Evolutionary conservation across 2,113 vertebrate species (phyloP), one percentile per base, ranked within the genome.

Genomic region (Takifugu bimaculatus): DNA sequence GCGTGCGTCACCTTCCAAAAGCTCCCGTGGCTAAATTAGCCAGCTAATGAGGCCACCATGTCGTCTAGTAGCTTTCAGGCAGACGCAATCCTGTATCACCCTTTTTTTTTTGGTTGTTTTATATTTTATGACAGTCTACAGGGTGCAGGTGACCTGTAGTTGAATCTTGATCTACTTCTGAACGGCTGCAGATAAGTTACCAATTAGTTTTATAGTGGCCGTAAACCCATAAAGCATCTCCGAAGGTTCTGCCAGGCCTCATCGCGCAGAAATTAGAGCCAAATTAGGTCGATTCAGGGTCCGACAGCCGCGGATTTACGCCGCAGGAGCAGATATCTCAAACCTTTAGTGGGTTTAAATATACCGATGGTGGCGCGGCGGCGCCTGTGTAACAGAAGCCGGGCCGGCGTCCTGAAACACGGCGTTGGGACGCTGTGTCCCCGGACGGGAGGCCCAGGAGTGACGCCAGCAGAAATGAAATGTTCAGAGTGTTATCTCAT

Each of bases 401-500:
- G 70, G 58, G 72, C 29, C 55, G 49, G 66, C 60, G 58, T 50
- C 28, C 39, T 75, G 68, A 83, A 80, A 81, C 68, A 59, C 64
- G 69, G 62, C 70, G 76, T 20, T 52, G 64, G 84, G 74, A 86
- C 72, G 25, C 68, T 54, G 50, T 78, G 84, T 86, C 76, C 74
- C 68, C 54, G 70, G 70, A 10, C 49, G 12, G 56, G 47, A 65
- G 60, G 66, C 57, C 27, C 25, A 35, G 43, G 12, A 20, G 53
- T 54, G 11, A 64, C 73, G 82, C 67, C 81, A 81, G 63, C 4
- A 4, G 14, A 58, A 72, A 64, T 10, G 57, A 70, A 49, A 44
- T 27, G 64, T 81, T 69, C 60, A 25, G 27, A 74, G 56, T 55
- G 32, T 45, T 54, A 68, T 70, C 66, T 73, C 51, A 69, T 54